Percentiles rank a stretch among this genome's conserved stretches.
phyloP scores from a whole-genome alignment of 2,888 invertebrate species.

The Ennomos quercinarius region DNA sequence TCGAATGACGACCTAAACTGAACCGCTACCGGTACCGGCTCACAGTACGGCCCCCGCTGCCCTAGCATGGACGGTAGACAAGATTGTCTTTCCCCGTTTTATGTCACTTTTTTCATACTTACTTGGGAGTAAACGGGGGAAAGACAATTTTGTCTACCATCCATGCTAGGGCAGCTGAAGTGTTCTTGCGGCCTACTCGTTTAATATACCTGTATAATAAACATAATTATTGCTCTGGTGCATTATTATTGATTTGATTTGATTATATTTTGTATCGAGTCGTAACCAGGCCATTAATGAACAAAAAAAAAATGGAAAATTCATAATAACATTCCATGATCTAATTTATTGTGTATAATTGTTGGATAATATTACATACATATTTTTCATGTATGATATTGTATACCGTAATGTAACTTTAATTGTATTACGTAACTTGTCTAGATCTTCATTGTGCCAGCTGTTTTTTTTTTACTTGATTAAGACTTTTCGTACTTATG shows the following conservation, averaged over 20 bases:
- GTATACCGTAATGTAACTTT: conserved; percentile 68
- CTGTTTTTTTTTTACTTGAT: conserved; percentile 66
- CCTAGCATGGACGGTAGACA: too few species aligned
- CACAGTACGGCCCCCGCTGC: too few species aligned
- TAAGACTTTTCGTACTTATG: conserved; percentile 83
- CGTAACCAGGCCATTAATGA: conserved; percentile 54
- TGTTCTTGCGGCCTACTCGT: conserved; percentile 63
- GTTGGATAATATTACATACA: conserved; percentile 74
- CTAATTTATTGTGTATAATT: conserved; percentile 85
- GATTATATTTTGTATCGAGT: conserved; percentile 65
- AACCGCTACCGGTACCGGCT: too few species aligned
- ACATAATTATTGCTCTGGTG: conserved; percentile 33
- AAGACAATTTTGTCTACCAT: too few species aligned
- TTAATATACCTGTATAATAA: conserved; percentile 35
- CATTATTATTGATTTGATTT: background rate
- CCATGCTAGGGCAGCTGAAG: too few species aligned
- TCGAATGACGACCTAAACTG: too few species aligned
- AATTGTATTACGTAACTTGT: conserved; percentile 75
- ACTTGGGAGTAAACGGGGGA: too few species aligned
- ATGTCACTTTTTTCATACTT: too few species aligned
- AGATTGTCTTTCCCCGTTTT: too few species aligned
- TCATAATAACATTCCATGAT: conserved; percentile 83
- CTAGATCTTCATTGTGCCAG: conserved; percentile 85
- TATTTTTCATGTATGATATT: conserved; percentile 78
- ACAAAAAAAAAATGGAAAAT: conserved; percentile 60